phyloP scores from a whole-genome alignment of 2,888 invertebrate genomes.

The Scelioninae gen. 1 region DNA sequence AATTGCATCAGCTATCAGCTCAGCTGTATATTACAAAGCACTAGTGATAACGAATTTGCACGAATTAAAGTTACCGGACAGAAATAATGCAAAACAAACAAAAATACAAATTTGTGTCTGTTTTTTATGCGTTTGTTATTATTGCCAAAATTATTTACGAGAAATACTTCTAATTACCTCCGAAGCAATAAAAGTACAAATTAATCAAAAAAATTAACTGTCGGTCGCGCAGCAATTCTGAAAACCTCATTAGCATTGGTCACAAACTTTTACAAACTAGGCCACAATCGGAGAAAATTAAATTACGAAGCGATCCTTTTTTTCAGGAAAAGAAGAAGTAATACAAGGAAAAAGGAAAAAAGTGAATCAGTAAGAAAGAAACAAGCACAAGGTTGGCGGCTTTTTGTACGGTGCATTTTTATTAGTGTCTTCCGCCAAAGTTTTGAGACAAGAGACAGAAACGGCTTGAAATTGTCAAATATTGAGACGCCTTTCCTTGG shows the following conservation, averaged over 20 bases:
- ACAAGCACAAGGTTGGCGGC: slow-evolving; percentile 15
- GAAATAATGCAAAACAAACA: not conserved
- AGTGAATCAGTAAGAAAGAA: not conserved
- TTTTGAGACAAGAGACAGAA: not conserved
- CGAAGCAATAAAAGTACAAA: not conserved
- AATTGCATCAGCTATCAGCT: not conserved
- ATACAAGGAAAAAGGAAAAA: not conserved
- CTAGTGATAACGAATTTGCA: not conserved
- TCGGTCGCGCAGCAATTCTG: not conserved
- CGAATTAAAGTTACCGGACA: not conserved
- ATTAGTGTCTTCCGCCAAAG: slow-evolving; percentile 14
- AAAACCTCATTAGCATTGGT: slow-evolving; percentile 9
- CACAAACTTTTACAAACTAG: slow-evolving; percentile 23
- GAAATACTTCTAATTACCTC: no score
- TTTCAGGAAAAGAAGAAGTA: not conserved
- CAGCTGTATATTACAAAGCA: not conserved
- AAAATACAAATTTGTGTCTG: no score
- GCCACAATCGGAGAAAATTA: not conserved
- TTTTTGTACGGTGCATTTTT: slow-evolving; percentile 15
- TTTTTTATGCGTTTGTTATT: no score
- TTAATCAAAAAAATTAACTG: not conserved
- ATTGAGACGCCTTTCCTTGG: slow-evolving; percentile 19
- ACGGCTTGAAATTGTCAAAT: slow-evolving; percentile 29
- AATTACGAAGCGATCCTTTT: not conserved
- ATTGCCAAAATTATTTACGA: no score